These are phyloP conservation scores for Cranoglanis bouderius DNA, from an alignment of 2,113 vertebrate species.

Conservation along the genomic window DNA sequence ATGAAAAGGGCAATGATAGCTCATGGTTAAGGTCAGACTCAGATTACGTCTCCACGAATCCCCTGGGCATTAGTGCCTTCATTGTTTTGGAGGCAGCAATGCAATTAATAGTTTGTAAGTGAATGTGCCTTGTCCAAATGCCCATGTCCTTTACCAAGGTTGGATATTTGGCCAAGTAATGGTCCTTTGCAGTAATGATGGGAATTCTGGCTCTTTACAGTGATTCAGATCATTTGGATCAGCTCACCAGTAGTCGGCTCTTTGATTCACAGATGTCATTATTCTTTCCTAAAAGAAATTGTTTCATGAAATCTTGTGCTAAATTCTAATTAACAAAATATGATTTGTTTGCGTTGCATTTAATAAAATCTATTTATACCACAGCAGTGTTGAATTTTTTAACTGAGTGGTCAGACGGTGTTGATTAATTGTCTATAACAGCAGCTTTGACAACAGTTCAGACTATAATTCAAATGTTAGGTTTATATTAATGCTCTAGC, in stretches of 20 bases:
- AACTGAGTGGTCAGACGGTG: neutral
- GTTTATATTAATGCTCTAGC: neutral
- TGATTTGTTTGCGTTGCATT: neutral
- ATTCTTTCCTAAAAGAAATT: neutral
- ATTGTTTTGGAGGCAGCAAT: constrained; percentile 5
- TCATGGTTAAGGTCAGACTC: constrained; percentile 20
- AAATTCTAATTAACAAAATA: neutral
- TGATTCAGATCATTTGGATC: neutral
- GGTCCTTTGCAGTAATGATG: neutral
- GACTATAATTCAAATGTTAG: neutral
- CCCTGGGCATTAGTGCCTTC: neutral
- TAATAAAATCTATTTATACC: neutral
- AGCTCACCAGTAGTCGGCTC: neutral
- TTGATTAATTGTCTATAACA: neutral
- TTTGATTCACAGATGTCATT: neutral
- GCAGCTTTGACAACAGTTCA: neutral
- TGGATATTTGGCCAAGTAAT: neutral
- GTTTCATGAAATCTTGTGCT: neutral
- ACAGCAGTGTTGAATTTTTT: neutral
- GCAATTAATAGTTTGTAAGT: neutral
- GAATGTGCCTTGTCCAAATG: constrained; percentile 3
- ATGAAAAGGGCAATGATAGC: constrained; percentile 18
- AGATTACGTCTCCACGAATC: neutral
- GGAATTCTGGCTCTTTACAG: neutral
- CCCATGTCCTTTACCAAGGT: neutral